Percentiles rank a stretch among this genome's conserved stretches.
Evolutionary conservation across 2,888 invertebrate genomes (phyloP).

Genomic region (Therioaphis trifolii): DNA sequence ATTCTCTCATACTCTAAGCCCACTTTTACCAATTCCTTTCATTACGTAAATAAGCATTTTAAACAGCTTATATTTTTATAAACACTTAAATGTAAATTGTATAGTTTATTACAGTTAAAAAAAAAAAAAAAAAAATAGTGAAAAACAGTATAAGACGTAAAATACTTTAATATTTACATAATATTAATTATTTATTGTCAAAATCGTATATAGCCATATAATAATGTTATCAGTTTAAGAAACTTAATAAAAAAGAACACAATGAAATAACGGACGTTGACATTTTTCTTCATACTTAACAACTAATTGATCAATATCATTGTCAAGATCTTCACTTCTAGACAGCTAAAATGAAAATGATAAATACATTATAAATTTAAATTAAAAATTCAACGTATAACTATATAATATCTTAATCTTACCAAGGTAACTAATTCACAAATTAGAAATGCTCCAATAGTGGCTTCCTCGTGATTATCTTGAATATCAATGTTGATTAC

Average conservation of each 20-base stretch:
- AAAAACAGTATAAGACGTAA: too few species aligned
- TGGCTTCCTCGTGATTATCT: constrained; percentile 99
- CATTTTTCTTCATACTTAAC: constrained; percentile 93
- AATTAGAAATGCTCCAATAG: constrained; percentile 97
- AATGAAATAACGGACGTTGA: constrained; percentile 88
- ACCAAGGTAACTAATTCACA: constrained; percentile 94
- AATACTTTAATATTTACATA: too few species aligned
- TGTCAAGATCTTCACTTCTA: constrained; percentile 91
- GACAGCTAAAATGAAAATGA: constrained; percentile 75
- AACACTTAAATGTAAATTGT: too few species aligned
- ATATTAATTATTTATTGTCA: too few species aligned
- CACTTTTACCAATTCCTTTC: too few species aligned
- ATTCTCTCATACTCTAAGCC: too few species aligned
- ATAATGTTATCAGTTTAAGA: background rate
- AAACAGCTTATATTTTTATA: too few species aligned
- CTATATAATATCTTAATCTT: constrained; percentile 66
- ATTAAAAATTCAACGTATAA: constrained; percentile 3
- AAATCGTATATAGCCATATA: too few species aligned
- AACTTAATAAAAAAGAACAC: constrained; percentile 90
- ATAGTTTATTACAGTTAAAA: too few species aligned
- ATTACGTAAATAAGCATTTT: too few species aligned
- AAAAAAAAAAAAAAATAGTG: too few species aligned
- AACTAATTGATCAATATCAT: constrained; percentile 96
- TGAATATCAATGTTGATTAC: constrained; percentile 98
- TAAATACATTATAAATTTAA: background rate